Evolutionary conservation across 2,113 vertebrate genomes (phyloP).

Genomic region (Myiozetetes cayanensis): DNA sequence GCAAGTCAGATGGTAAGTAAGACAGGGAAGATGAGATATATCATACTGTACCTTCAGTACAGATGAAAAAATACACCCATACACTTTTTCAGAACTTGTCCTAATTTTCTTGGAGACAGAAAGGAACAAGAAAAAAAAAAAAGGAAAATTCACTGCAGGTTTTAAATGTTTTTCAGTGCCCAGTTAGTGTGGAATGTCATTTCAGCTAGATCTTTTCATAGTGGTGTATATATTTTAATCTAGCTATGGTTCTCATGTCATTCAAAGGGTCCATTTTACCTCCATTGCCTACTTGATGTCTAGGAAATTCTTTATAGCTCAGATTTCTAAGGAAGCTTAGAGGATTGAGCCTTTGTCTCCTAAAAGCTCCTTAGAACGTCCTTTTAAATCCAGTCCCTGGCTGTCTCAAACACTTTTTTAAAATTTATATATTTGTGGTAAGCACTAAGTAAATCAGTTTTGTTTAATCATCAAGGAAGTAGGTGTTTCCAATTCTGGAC

Average conservation of each 20-base stretch:
- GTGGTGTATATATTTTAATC: neutral
- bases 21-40: neutral
- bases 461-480: neutral
- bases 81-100: neutral
- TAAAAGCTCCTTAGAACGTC: neutral
- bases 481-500: neutral
- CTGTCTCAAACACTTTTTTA: neutral
- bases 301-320: neutral
- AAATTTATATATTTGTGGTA: neutral
- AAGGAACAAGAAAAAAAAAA: neutral
- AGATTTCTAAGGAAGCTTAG: neutral
- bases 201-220: neutral
- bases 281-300: neutral
- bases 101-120: neutral
- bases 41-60: neutral
- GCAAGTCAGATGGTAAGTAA: slow-evolving; percentile 39
- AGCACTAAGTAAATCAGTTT: neutral
- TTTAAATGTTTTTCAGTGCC: neutral
- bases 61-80: neutral
- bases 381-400: neutral
- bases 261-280: neutral
- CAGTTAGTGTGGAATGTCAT: neutral
- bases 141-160: neutral
- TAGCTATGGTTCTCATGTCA: neutral
- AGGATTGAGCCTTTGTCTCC: neutral